Evolutionary conservation across 2,888 invertebrate genomes (phyloP), one percentile per base, ranked within the genome.

Genomic region (Diaphora mendica): DNA sequence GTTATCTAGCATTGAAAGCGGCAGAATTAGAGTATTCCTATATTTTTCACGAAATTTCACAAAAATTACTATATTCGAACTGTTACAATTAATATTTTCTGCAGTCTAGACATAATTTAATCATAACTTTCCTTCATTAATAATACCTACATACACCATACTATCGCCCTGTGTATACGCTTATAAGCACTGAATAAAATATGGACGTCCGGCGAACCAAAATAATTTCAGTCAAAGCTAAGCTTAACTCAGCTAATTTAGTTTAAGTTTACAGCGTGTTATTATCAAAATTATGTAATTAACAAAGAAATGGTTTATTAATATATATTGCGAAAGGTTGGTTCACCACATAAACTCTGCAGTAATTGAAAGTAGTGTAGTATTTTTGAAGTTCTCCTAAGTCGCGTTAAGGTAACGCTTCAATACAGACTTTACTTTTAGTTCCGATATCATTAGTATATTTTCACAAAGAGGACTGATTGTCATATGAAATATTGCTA

Each of bases 261-360:
- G 59, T n/a, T 39, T 2, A 66, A 42, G 42, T 66, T 66, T 42
- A 30, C 48, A 30, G 26, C 73, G 64, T 48, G 70, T 59, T 30
- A 65, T 64, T 51, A 71, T 66, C 15, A 77, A 67, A 77, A 75
- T 73, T 66, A 69, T 72, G 65, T 70, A 73, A 71, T 39, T 20
- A 71, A 48, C 48, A 20, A 48, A 48, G 48, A 48, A 48, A 48
- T 48, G 20, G 48, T 20, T 48, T 48, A 48, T 48, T 7, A 48
- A 48, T 48, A 48, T 48, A 20, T 20, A 48, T 23, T 7, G 13
- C 13, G 7, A 48, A 23, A 20, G 7, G 20, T 7, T 23, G 48
- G 44, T 44, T 44, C 17, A 17, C 13, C 17, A 20, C 17, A 48
- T 20, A 48, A 17, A 5, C 20, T 48, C 7, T 23, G 51, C 23